Percentiles rank a stretch among this genome's conserved stretches.
Evolutionary conservation across 2,113 vertebrate species (phyloP).

Genomic region (Limnothrissa miodon): DNA sequence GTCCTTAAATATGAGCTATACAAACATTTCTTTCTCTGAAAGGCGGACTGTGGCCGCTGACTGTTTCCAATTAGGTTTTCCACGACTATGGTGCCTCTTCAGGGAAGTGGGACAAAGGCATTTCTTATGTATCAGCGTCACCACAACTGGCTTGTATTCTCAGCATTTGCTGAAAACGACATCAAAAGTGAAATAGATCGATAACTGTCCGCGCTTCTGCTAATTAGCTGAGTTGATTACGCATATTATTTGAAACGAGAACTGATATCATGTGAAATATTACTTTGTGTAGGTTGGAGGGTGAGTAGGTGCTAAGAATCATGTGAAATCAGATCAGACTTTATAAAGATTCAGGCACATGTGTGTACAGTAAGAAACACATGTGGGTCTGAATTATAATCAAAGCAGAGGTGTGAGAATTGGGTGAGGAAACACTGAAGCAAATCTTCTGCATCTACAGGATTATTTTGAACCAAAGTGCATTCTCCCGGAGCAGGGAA

Average conservation of each 20-base stretch:
- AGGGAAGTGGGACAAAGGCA: background rate
- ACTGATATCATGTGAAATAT: background rate
- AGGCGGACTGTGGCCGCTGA: constrained; percentile 25
- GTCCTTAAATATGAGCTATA: constrained; percentile 27
- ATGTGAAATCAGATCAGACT: no score
- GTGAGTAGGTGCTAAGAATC: no score
- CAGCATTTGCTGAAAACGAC: background rate
- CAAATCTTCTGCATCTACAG: background rate
- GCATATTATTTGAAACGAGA: background rate
- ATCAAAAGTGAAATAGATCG: background rate
- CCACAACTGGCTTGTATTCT: background rate
- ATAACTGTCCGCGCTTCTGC: background rate
- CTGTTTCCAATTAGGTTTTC: constrained; percentile 17
- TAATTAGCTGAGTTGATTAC: background rate
- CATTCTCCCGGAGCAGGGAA: background rate
- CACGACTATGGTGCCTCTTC: background rate
- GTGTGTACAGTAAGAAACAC: no score
- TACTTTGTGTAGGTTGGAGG: no score
- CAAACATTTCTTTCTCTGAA: constrained; percentile 30
- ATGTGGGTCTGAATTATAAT: background rate
- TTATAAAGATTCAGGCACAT: no score
- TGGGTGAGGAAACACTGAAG: background rate
- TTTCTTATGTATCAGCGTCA: background rate
- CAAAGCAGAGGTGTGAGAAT: background rate
- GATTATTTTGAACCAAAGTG: background rate